These are phyloP conservation scores for Linepithema humile DNA, from an alignment of 1,140 invertebrate genomes.

Conservation along the genomic window DNA sequence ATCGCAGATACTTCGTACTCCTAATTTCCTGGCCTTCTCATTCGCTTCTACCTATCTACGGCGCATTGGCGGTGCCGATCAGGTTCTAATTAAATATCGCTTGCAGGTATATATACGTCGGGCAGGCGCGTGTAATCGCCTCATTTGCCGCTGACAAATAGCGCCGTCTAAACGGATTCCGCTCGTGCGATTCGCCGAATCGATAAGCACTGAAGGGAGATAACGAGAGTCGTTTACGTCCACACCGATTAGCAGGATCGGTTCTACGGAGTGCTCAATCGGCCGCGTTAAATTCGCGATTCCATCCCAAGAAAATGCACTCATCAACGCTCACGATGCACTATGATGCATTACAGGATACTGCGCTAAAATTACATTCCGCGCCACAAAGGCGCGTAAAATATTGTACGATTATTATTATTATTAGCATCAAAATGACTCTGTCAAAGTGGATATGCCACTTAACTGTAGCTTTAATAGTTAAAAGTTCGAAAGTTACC, in stretches of 20 bases:
- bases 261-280: conserved; percentile 57
- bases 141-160: conserved; percentile 73
- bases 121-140: conserved; percentile 59
- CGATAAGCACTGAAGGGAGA: conserved; percentile 70
- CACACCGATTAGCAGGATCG: conserved; percentile 68
- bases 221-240: conserved; percentile 72
- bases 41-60: not conserved
- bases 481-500: not conserved
- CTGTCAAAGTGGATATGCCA: not conserved
- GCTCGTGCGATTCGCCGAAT: conserved; percentile 68
- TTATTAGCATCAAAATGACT: not conserved
- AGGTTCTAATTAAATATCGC: conserved; percentile 70
- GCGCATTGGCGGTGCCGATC: conserved; percentile 42
- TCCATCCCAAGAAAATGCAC: conserved; percentile 39
- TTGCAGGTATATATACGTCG: conserved; percentile 31
- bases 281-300: conserved; percentile 53
- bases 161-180: conserved; percentile 71
- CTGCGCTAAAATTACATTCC: conserved; percentile 16
- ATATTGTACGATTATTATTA: not conserved
- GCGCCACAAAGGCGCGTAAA: not conserved
- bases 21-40: conserved; percentile 16
- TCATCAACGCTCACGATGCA: not conserved
- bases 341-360: not conserved
- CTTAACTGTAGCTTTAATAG: not conserved
- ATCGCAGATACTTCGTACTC: conserved; percentile 17